Base-by-base conservation (phyloP, 2,888 invertebrate species). In the Autographa gamma region DNA sequence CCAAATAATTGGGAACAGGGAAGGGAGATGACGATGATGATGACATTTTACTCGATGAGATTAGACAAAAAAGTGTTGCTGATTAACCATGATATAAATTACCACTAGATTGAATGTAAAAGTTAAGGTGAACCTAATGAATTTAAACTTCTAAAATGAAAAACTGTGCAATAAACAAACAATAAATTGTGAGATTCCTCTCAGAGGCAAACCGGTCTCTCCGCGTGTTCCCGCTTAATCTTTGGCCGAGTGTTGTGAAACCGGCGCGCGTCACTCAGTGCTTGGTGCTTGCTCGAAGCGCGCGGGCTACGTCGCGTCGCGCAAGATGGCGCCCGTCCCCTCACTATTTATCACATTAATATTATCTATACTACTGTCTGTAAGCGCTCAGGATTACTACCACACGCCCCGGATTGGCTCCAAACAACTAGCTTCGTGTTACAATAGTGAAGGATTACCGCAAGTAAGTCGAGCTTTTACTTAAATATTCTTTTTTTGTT, bases 211-310 rank as follows among this genome's bases (percentile, higher is more conserved):
- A 48, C 65, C 2, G 16, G 52, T 78, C 62, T 81, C 19, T n/a
- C 25, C 18, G 14, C 6, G 8, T 9, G 31, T n/a, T 58, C 4
- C 70, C 13, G 34, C 73, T 73, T 85, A 82, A 71, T 94, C 94
- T 94, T 82, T 94, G 93, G 73, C 88, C 75, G 77, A 84, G 88
- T 92, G 92, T 94, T 94, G 93, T 93, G 94, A 94, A 94, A 93
- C 90, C 86, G 77, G 81, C 81, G 74, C 71, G 81, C 79, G 84
- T 76, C 77, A 79, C 86, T 88, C 93, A 95, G 95, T 95, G 92
- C 90, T 90, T 89, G 91, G 95, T 95, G 92, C 90, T 90, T 89
- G 91, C 88, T 90, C 91, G 92, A 89, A 92, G 88, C 89, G 91
- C 91, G 90, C 88, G 85, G 86, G 91, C 85, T 88, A 91, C 91